Evolutionary conservation across 2,113 vertebrate species (phyloP).

Genomic region (Aptenodytes forsteri): DNA sequence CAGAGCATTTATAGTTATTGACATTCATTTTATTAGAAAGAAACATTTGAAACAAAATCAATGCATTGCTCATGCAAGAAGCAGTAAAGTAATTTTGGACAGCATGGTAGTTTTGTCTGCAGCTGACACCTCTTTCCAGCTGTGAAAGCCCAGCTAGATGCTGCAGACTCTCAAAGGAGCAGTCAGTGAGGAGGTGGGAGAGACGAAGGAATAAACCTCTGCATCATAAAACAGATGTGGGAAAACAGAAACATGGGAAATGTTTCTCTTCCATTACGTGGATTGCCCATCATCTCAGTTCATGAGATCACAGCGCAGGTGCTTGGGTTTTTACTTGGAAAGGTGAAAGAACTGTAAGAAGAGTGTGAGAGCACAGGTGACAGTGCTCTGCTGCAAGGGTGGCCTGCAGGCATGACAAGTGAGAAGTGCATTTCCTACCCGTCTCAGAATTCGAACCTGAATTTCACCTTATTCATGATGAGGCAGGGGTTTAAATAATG

Average conservation of each 20-base stretch:
- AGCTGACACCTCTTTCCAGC: background rate
- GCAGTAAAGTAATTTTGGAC: background rate
- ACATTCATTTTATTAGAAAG: background rate
- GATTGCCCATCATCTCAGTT: background rate
- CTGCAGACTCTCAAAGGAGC: background rate
- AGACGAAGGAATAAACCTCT: background rate
- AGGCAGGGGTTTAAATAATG: background rate
- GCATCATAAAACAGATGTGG: background rate
- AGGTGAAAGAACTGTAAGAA: background rate
- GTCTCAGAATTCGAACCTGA: background rate
- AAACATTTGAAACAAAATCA: background rate
- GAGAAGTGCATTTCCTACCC: background rate
- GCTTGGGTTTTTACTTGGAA: background rate
- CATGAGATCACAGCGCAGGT: background rate
- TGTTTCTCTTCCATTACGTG: background rate
- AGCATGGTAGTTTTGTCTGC: background rate
- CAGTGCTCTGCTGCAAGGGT: background rate
- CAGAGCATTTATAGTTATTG: background rate
- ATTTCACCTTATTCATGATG: background rate
- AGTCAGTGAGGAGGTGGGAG: background rate
- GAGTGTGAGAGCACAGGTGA: background rate
- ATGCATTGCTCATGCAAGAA: background rate
- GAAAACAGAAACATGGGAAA: background rate
- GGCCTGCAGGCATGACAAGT: background rate
- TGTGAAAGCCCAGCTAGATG: background rate